Conservation (phyloP, 2,113 vertebrate species). For the Melanotaenia duboulayi region DNA sequence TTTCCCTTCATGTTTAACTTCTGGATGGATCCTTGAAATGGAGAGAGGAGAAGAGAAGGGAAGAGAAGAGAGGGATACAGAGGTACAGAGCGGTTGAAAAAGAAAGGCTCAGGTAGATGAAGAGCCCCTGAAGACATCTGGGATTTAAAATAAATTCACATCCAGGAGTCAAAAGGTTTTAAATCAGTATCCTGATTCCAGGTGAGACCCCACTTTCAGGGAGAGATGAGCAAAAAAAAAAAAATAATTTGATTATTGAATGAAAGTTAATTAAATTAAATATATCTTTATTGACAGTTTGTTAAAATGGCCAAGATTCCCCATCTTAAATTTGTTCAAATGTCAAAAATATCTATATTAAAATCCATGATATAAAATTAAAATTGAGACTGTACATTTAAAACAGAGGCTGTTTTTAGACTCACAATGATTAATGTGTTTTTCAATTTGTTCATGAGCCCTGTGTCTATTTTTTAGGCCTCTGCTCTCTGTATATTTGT, state of each 20-base stretch:
- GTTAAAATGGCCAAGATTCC: too few relatives aligned
- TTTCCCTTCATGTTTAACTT: conserved; percentile 71
- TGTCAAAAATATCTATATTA: too few relatives aligned
- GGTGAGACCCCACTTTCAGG: not conserved
- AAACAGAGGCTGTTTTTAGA: too few relatives aligned
- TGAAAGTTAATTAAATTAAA: too few relatives aligned
- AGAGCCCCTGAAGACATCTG: conserved; percentile 9
- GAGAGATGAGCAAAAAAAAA: not conserved
- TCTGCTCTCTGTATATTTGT: too few relatives aligned
- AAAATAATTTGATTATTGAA: not conserved
- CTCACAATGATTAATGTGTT: too few relatives aligned
- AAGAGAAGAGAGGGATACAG: conserved; percentile 24
- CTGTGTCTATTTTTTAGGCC: too few relatives aligned
- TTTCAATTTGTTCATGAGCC: too few relatives aligned
- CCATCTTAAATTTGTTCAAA: too few relatives aligned
- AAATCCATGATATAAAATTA: too few relatives aligned
- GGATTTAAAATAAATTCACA: conserved; percentile 22
- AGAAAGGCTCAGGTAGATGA: conserved; percentile 4
- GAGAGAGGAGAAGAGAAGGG: conserved; percentile 41
- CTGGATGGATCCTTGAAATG: conserved; percentile 68
- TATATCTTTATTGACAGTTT: too few relatives aligned
- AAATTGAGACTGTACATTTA: too few relatives aligned
- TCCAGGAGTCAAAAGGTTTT: not conserved
- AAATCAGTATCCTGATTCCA: not conserved
- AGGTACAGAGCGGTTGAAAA: not conserved